These are phyloP conservation scores for Nothoprocta perdicaria DNA, from an alignment of 2,113 vertebrate genomes.

Conservation along the genomic window DNA sequence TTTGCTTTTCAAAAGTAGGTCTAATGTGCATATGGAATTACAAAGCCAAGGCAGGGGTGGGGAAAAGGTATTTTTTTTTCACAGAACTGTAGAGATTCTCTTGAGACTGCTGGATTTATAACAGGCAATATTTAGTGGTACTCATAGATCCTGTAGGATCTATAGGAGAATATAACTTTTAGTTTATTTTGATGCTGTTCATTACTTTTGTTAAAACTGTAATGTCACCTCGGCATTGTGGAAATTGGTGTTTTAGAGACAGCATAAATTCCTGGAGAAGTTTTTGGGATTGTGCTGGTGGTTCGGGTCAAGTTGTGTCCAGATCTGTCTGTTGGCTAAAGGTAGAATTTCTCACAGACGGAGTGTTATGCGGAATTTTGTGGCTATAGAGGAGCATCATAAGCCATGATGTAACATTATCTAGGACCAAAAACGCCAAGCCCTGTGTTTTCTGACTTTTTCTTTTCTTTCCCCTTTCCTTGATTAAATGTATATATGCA, in stretches of 20 bases:
- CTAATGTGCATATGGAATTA: accelerated
- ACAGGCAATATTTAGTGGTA: accelerated
- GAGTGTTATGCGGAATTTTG: background rate
- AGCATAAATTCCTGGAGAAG: background rate
- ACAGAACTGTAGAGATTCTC: background rate
- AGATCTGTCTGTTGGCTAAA: background rate
- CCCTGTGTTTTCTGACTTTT: too few species aligned
- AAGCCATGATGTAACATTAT: background rate
- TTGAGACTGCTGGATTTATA: background rate
- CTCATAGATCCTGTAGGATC: too few species aligned
- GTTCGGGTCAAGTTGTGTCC: background rate
- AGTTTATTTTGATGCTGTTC: background rate
- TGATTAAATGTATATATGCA: too few species aligned
- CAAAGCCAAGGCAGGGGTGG: background rate
- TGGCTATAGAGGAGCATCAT: accelerated
- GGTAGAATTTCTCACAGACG: background rate
- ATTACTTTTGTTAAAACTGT: accelerated
- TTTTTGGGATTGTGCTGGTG: background rate
- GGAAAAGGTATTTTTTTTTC: background rate
- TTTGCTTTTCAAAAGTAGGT: background rate
- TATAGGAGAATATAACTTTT: accelerated
- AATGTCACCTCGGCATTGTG: accelerated
- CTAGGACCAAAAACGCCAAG: background rate
- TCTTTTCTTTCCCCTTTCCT: too few species aligned
- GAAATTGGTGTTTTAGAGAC: background rate